Percentiles rank a stretch among this genome's conserved stretches.
These are phyloP conservation scores for Elephantulus edwardii DNA, from an alignment of 2,113 vertebrate genomes.

Conservation along the genomic window DNA sequence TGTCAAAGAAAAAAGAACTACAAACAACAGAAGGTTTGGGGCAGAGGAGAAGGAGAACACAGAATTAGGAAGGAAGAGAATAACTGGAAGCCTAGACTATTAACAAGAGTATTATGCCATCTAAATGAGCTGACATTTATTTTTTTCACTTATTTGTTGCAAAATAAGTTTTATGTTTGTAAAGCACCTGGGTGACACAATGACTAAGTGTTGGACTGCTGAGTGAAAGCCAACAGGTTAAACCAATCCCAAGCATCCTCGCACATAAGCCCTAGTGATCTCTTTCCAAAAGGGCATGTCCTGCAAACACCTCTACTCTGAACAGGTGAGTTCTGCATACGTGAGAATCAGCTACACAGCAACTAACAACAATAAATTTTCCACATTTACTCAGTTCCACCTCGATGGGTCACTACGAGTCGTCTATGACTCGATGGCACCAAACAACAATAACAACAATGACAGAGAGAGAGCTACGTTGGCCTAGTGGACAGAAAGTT, in stretches of 20 bases:
- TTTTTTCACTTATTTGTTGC: background rate
- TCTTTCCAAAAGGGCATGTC: background rate
- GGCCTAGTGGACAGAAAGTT: too few relatives aligned
- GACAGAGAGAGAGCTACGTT: too few relatives aligned
- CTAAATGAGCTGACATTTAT: background rate
- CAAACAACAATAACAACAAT: too few relatives aligned
- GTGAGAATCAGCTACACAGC: background rate
- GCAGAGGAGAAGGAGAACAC: background rate
- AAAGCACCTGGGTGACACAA: background rate
- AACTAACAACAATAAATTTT: background rate
- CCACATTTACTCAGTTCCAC: too few relatives aligned
- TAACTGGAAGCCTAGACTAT: background rate
- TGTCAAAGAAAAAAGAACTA: background rate
- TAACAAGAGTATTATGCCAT: background rate
- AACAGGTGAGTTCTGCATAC: too few relatives aligned
- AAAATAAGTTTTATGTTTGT: background rate
- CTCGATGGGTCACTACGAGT: too few relatives aligned
- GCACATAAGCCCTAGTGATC: background rate
- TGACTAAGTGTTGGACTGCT: background rate
- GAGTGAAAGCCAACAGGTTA: background rate
- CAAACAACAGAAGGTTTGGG: background rate
- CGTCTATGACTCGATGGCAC: too few relatives aligned
- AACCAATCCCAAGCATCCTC: background rate
- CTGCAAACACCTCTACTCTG: background rate
- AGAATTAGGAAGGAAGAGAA: fast-evolving